Conservation (phyloP, 2,797 vertebrate genomes). For the Acrossocheilus wenchowensis region DNA sequence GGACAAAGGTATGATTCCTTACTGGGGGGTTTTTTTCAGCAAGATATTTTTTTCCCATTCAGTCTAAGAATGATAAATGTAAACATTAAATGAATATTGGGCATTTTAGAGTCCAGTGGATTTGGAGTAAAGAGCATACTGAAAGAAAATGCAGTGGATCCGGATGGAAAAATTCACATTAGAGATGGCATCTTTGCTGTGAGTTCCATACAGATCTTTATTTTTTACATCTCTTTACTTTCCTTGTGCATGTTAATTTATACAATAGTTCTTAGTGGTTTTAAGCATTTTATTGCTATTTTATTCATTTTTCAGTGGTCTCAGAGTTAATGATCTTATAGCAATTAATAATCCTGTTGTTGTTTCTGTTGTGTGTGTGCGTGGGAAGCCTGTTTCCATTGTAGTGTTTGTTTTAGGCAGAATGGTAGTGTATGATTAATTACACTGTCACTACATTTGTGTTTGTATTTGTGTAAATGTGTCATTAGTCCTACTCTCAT, state of each 20-base stretch:
- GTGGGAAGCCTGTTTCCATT: not conserved
- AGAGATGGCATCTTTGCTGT: slow-evolving; percentile 93
- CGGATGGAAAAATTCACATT: slow-evolving; percentile 88
- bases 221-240: slow-evolving; percentile 39
- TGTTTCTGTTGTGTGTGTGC: slow-evolving; percentile 4
- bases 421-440: slow-evolving; percentile 60
- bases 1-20: slow-evolving; percentile 81
- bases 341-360: not conserved
- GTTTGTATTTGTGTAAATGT: slow-evolving; percentile 1
- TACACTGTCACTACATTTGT: slow-evolving; percentile 15
- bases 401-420: slow-evolving; percentile 5
- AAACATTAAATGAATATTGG: not conserved
- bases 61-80: not conserved
- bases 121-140: slow-evolving; percentile 93
- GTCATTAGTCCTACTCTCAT: slow-evolving; percentile 25
- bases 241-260: slow-evolving; percentile 41
- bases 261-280: not conserved
- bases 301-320: not conserved
- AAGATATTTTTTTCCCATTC: not conserved
- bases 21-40: not conserved
- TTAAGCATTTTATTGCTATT: not conserved
- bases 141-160: slow-evolving; percentile 89
- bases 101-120: slow-evolving; percentile 84
- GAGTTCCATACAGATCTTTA: slow-evolving; percentile 70
- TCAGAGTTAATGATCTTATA: not conserved